Base-by-base conservation (phyloP, 1,140 invertebrate genomes). In the Cephus cinctus region DNA sequence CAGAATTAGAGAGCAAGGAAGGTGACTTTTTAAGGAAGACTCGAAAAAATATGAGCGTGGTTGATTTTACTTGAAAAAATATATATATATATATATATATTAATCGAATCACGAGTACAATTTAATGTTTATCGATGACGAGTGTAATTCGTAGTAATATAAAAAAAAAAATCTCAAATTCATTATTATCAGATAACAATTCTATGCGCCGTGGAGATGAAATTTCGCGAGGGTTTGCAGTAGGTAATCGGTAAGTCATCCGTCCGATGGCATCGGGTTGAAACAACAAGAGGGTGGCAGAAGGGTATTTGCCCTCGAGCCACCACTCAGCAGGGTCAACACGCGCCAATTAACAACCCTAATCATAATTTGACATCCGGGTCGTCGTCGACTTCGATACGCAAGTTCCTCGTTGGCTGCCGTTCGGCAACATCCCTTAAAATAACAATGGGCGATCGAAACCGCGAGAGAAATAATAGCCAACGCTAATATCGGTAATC, bases 261-360 rank as follows among this genome's bases (percentile, higher is more conserved):
- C 60, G 53, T 40, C 48, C 56, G 43, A 50, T 45, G 49, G 51
- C 45, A 27, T 59, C 47, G 53, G 54, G 57, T 61, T 65, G 59
- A 63, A 63, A 65, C 53, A 65, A 65, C 62, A 65, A 47, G 52
- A 63, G 50, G 62, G 58, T 50, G 56, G 50, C 43, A 41, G 49
- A 54, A 45, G 47, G 44, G 52, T 63, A 52, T 64, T 66, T 66
- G 57, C 57, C 56, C 56, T 49, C 48, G 54, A 43, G 49, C 54
- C 47, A 56, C 61, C 63, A 66, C 63, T 67, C 57, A 57, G 57
- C 34, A 66, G 55, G 52, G 61, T 67, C 61, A 67, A 67, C 61
- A 67, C 19, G 57, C 50, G 53, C 55, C 61, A 66, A 66, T 67
- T 66, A 67, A 64, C 55, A 52, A 51, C 52, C 54, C 50, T 64